phyloP scores from a whole-genome alignment of 2,113 vertebrate genomes.

The Helogale parvula region DNA sequence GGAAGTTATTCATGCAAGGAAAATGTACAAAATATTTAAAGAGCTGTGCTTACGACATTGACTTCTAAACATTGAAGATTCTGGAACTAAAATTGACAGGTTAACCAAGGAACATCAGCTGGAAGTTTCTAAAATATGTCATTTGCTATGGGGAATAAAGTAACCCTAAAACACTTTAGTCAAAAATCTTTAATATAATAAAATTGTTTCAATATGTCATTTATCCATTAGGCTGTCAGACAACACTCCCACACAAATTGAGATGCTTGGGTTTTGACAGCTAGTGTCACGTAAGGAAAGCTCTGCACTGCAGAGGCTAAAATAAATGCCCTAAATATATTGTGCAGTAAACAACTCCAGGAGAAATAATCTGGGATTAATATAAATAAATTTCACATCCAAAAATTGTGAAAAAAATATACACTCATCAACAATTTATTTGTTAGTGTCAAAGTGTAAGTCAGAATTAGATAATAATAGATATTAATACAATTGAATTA shows the following conservation, averaged over 20 bases:
- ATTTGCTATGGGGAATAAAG: slow-evolving; percentile 50
- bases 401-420: background rate
- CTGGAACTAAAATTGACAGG: slow-evolving; percentile 35
- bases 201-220: slow-evolving; percentile 75
- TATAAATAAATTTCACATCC: background rate
- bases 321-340: background rate
- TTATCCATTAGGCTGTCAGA: slow-evolving; percentile 73
- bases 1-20: background rate
- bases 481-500: background rate
- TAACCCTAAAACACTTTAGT: slow-evolving; percentile 49
- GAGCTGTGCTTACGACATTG: background rate
- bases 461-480: background rate
- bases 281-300: background rate
- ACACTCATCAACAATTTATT: background rate
- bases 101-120: slow-evolving; percentile 16
- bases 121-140: slow-evolving; percentile 56
- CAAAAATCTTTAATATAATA: slow-evolving; percentile 63
- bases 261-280: slow-evolving; percentile 1
- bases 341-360: background rate
- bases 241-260: background rate
- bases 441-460: background rate
- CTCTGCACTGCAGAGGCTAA: background rate
- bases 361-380: background rate
- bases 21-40: background rate
- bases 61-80: background rate